Conservation (phyloP, 2,797 vertebrate species). For the Enteromius paludinosus region DNA sequence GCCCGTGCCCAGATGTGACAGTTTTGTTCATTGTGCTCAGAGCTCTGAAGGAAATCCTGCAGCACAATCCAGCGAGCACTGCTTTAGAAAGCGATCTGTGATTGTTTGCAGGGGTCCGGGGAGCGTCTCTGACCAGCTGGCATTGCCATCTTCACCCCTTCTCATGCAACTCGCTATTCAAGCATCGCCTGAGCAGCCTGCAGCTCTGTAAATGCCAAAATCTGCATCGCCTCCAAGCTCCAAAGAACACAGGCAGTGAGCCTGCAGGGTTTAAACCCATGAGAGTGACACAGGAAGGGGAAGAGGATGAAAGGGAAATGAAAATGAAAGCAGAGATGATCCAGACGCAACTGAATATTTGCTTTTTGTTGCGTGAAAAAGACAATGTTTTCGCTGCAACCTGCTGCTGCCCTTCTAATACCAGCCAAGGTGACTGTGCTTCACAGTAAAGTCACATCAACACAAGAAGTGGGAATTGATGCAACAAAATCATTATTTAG, state of each 20-base stretch:
- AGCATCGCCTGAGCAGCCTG: constrained; percentile 55
- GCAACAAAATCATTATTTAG: constrained; percentile 23
- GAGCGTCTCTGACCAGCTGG: constrained; percentile 71
- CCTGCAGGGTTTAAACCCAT: constrained; percentile 52
- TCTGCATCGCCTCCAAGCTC: constrained; percentile 68
- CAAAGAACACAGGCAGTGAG: constrained; percentile 62
- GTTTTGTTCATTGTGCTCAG: constrained; percentile 20
- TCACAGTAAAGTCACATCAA: constrained; percentile 15
- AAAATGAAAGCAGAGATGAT: constrained; percentile 14
- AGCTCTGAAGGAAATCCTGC: constrained; percentile 20
- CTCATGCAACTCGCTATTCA: constrained; percentile 3
- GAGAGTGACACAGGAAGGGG: constrained; percentile 44
- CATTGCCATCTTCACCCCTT: constrained; percentile 65
- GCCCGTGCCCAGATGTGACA: constrained; percentile 21
- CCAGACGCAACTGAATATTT: constrained; percentile 14
- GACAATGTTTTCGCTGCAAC: background rate
- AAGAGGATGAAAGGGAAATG: constrained; percentile 6
- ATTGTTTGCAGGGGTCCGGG: constrained; percentile 19
- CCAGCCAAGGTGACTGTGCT: constrained; percentile 26
- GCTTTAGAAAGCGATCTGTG: constrained; percentile 10
- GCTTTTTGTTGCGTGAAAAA: constrained; percentile 33
- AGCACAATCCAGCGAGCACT: background rate
- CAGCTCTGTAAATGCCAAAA: constrained; percentile 72
- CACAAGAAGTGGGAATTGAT: constrained; percentile 17
- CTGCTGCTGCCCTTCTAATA: constrained; percentile 36